Base-by-base conservation (phyloP, 2,113 vertebrate genomes). In the Rhabdornis inornatus region DNA sequence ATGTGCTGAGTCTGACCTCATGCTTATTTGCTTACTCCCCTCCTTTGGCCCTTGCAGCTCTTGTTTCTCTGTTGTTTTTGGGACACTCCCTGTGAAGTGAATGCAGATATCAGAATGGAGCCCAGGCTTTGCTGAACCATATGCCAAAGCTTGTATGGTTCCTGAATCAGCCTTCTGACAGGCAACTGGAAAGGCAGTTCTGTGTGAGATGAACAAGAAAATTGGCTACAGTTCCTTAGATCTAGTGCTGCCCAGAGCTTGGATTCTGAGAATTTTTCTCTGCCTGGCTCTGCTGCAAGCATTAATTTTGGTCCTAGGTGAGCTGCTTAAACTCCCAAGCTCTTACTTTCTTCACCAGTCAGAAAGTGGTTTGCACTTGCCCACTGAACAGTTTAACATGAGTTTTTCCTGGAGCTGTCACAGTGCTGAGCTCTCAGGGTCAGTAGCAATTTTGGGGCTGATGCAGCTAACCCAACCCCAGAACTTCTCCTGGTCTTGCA, bases 71-170 rank as follows among this genome's bases (percentile, higher is more conserved):
- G 82, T 79, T 95, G 42, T 68, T 94, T 68, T 66, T 92, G 79
- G 66, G 92, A 66, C 93, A 86, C 90, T 94, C 90, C 92, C 90
- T 95, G 50, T 65, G 66, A 74, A 90, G 44, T 47, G 64, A 92
- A 27, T 17, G 71, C 82, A 91, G 63, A 63, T 87, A 63, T 7
- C 71, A 74, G 86, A 80, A 35, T 9, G 61, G 76, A 76, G 90
- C 72, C 25, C 71, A 35, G 47, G 64, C 63, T 85, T 76, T 72
- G 66, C 70, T 87, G 15, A 31, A 55, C 44, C 11, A 0, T 44
- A 13, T 40, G 79, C 92, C 85, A 86, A 57, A 66, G 39, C 35
- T 93, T 94, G 71, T 47, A 49, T 2, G 2, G 39, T 24, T 90
- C 75, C 68, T 61, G 45, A 74, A 90, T 61, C 63, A 83, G 50